Conservation (phyloP, 2,113 vertebrate species). For the Tupaia chinensis region DNA sequence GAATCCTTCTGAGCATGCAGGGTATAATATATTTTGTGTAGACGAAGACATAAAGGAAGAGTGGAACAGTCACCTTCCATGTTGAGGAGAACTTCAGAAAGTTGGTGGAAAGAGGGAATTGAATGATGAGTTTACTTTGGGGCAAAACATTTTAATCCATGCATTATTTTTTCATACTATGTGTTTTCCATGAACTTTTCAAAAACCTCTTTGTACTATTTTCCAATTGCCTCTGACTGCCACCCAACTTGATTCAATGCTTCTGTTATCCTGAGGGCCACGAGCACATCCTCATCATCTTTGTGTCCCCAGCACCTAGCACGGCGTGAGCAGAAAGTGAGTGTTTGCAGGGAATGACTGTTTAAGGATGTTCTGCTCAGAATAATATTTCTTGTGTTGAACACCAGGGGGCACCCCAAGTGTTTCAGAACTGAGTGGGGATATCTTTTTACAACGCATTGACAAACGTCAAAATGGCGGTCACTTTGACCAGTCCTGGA, state of each 20-base stretch:
- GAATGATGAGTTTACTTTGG: no score
- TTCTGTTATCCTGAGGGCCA: not conserved
- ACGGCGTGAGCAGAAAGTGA: not conserved
- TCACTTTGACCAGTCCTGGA: not conserved
- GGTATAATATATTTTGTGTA: not conserved
- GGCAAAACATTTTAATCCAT: no score
- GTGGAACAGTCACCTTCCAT: not conserved
- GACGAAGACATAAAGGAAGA: not conserved
- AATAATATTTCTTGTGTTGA: conserved; percentile 20
- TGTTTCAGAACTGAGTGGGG: not conserved
- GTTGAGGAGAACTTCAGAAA: not conserved
- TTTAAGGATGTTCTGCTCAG: not conserved
- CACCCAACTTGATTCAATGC: not conserved
- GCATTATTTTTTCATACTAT: no score
- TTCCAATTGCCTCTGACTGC: not conserved
- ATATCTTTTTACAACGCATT: not conserved
- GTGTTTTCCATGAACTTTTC: no score
- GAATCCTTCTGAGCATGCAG: not conserved
- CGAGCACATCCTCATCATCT: not conserved
- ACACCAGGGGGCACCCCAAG: conserved; percentile 51
- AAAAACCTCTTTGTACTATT: not conserved
- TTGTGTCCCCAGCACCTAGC: not conserved
- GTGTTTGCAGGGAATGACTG: not conserved
- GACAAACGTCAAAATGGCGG: not conserved
- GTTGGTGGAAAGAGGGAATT: no score